These are phyloP conservation scores for Oncorhynchus nerka DNA, from an alignment of 2,113 vertebrate species.

Conservation along the genomic window DNA sequence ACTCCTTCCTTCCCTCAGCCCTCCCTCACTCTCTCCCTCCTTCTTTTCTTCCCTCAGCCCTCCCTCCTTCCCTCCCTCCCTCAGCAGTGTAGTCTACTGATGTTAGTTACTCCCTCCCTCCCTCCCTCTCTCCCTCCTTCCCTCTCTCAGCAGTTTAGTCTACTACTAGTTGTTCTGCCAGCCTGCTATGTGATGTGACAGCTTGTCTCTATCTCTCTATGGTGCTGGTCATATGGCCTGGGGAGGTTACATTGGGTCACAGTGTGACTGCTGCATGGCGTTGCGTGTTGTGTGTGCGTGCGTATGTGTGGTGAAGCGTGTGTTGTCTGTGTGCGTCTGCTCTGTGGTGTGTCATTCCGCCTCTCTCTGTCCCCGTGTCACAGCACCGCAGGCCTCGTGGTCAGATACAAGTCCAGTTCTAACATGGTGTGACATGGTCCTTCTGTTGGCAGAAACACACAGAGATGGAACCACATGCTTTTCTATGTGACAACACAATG, in stretches of 20 bases:
- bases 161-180: conserved; percentile 48
- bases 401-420: conserved; percentile 44
- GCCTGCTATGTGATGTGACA: conserved; percentile 54
- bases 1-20: background rate
- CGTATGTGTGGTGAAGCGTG: background rate
- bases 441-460: conserved; percentile 36
- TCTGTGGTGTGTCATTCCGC: conserved; percentile 2
- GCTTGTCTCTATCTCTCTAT: conserved; percentile 43
- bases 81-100: background rate
- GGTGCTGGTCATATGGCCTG: conserved; percentile 43
- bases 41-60: no score
- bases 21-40: background rate
- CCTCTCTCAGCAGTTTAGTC: background rate
- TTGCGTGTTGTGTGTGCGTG: background rate
- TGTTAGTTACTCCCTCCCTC: background rate
- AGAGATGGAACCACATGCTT: background rate
- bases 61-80: background rate
- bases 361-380: conserved; percentile 9
- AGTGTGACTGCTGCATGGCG: conserved; percentile 21
- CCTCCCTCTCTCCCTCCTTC: background rate
- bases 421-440: conserved; percentile 61
- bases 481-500: no score
- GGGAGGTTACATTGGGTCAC: conserved; percentile 29
- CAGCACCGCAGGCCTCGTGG: conserved; percentile 40
- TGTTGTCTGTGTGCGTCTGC: background rate